Evolutionary conservation across 2,888 invertebrate species (phyloP).

Genomic region (Conchocele bisecta): DNA sequence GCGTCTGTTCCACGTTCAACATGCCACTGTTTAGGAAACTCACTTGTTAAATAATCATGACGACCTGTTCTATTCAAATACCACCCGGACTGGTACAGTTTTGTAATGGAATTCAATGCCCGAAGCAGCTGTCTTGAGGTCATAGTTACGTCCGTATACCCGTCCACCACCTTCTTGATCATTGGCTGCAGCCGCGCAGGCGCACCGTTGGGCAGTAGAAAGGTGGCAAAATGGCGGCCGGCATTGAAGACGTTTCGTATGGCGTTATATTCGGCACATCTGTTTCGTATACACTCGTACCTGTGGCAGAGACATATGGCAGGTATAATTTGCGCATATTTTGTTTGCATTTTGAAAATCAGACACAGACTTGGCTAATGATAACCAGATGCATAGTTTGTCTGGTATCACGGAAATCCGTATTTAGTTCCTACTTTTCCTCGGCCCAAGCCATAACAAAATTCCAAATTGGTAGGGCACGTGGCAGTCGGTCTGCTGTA

Average conservation of each 20-base stretch:
- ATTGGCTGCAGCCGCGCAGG: constrained; percentile 74
- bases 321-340: no score
- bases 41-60: constrained; percentile 44
- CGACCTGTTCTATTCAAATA: constrained; percentile 72
- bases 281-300: constrained; percentile 60
- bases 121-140: constrained; percentile 70
- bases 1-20: no score
- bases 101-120: constrained; percentile 68
- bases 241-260: constrained; percentile 80
- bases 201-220: constrained; percentile 82
- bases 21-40: no score
- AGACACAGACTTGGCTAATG: no score
- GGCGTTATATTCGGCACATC: constrained; percentile 80
- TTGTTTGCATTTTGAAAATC: no score
- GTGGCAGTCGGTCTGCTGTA: no score
- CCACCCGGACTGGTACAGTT: constrained; percentile 72
- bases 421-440: no score
- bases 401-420: no score
- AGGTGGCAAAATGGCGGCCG: constrained; percentile 81
- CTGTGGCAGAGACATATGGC: no score
- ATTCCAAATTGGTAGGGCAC: no score
- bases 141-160: constrained; percentile 75
- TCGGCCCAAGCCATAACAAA: no score
- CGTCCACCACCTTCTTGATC: constrained; percentile 73
- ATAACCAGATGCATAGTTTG: no score